Base-by-base conservation (phyloP, 2,113 vertebrate genomes). In the Grammomys surdaster region DNA sequence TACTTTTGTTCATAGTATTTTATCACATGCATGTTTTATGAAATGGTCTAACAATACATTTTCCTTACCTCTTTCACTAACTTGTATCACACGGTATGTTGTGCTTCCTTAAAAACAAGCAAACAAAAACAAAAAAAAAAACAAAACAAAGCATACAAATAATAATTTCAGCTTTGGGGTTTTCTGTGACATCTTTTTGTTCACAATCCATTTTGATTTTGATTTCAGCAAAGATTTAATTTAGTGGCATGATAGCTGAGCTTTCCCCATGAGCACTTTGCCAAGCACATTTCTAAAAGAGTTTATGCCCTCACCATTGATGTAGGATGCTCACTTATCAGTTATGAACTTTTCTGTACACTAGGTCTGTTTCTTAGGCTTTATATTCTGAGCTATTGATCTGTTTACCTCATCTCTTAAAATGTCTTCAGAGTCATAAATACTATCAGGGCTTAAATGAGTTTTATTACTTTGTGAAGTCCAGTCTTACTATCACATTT, bases 361-460 rank as follows among this genome's bases (percentile, higher is more conserved):
- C 12, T 11, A 28, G 5, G 3, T 33, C 58, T 6, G 40, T 78
- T 92, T 48, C 43, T 89, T 46, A 22, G 54, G 36, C 46, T 86
- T 60, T 54, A 22, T 3, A 69, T 60, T 65, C 67, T 8, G 0
- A 76, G 28, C 22, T 78, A 73, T 87, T 69, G 60, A 54, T 91
- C 85, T 96, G 19, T 85, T 94, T 92, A 43, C 80, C 86, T 90
- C 69, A 76, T 86, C 69, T 90, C 92, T 58, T 17, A 72, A 93
- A 93, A 73, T 12, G 19, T 60, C 43, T 85, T 91, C 20, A 22
- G 3, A n/a, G 81, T 94, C 43, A 58, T 87, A 77, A 87, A 56
- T 60, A 51, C n/a, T 24, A 28, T 81, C 58, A 86, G 36, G 5
- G 82, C 81, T 92, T 86, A 92, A 93, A 77, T 60, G 22, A 7